Evolutionary conservation across 2,113 vertebrate species (phyloP).

Genomic region (Lagopus leucura): DNA sequence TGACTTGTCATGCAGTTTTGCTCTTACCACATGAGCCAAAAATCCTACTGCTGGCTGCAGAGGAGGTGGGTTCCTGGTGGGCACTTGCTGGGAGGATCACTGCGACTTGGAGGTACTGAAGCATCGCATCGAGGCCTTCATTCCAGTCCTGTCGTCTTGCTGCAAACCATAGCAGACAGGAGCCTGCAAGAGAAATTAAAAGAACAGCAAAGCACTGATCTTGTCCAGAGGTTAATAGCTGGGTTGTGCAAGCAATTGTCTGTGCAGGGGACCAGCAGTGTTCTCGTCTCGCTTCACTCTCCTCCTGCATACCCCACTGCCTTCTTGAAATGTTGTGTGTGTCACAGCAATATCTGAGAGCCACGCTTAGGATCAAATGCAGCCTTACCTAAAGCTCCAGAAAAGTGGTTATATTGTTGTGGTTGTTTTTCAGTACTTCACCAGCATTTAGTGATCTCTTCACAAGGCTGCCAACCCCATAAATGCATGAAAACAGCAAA

Average conservation of each 20-base stretch:
- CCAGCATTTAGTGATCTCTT: background rate
- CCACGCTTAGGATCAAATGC: background rate
- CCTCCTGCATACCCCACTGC: background rate
- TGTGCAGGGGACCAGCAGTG: background rate
- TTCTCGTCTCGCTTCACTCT: background rate
- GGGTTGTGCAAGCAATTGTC: background rate
- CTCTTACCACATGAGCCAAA: fast-evolving
- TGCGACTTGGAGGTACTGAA: fast-evolving
- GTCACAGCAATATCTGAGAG: background rate
- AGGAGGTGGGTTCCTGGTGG: background rate
- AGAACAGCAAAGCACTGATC: background rate
- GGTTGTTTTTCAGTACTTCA: background rate
- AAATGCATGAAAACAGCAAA: background rate
- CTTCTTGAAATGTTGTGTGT: background rate
- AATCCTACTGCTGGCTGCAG: fast-evolving
- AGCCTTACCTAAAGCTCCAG: conserved; percentile 29
- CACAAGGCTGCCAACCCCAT: background rate
- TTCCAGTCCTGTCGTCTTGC: background rate
- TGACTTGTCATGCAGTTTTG: background rate
- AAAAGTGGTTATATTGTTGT: background rate
- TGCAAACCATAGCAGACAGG: background rate
- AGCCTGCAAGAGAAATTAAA: background rate
- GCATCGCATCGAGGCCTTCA: background rate
- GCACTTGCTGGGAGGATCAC: fast-evolving
- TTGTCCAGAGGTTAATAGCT: background rate